Evolutionary conservation across 2,888 invertebrate species (phyloP), one percentile per base, ranked within the genome.

Genomic region (Ormyrus rosae): DNA sequence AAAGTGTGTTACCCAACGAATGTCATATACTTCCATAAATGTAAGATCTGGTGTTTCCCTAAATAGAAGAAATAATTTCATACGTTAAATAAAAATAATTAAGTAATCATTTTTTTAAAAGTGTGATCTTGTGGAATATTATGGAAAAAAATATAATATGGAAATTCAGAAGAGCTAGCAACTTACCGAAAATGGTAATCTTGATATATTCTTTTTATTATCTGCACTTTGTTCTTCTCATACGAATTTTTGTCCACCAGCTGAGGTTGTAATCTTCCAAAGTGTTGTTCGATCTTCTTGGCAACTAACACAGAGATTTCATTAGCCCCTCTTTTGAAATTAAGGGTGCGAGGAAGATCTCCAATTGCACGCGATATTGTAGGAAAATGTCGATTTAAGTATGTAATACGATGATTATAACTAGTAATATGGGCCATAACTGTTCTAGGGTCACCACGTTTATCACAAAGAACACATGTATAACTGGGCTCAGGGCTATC

Each of bases 351-450:
- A 86, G 93, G 93, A 89, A 94, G 94, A 71, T 94, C 94, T 58
- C 92, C 91, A 78, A 95, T 91, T 72, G 93, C 91, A 1, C 92
- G 91, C 85, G 93, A 92, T 81, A 91, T 94, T 34, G 93, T 93
- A 8, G 93, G 91, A 90, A 93, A 95, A 89, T 94, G 94, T 72
- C 92, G 91, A 92, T 94, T 93, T 83, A 96, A 90, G 89, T 95
- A 96, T 87, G 95, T 93, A 86, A 93, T 92, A 11, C 94, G 93
- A 88, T 97, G 96, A 90, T 94, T 94, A 90, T 94, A 95, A 88
- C 96, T 95, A 34, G 94, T 94, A 88, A 96, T 92, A 90, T 96
- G 96, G 83, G 94, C 94, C 89, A 96, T 92, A 84, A 96, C 95
- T 71, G 95, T 96, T 65, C 95, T 93, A 48, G 94, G 95, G 88